Conservation (phyloP, 2,113 vertebrate genomes). For the Erpornis zantholeuca region DNA sequence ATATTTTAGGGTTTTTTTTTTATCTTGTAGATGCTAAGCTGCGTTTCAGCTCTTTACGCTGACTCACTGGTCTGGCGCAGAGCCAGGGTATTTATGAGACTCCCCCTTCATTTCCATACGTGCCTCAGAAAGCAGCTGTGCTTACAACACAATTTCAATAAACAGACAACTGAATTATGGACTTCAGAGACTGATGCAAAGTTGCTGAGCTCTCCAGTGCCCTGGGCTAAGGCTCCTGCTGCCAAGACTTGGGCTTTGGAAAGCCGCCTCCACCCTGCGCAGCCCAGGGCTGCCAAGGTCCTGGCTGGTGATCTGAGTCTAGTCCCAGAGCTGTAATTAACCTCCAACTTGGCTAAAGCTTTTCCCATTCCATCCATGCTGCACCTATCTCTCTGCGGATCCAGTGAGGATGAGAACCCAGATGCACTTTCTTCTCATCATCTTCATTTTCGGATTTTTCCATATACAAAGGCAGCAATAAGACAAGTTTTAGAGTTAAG, state of each 20-base stretch:
- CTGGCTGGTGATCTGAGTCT: neutral
- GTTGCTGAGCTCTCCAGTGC: neutral
- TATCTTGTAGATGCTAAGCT: neutral
- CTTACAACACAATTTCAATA: conserved; percentile 16
- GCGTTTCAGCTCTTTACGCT: neutral
- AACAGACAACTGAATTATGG: conserved; percentile 44
- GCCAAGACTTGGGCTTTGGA: neutral
- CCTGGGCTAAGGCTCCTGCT: neutral
- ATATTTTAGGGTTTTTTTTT: neutral
- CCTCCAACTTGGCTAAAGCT: neutral
- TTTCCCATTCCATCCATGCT: neutral
- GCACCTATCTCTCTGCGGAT: neutral
- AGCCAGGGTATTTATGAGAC: neutral
- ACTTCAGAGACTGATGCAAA: neutral
- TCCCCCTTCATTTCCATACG: conserved; percentile 19
- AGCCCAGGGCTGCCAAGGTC: neutral
- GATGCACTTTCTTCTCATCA: neutral
- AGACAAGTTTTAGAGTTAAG: neutral
- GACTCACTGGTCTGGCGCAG: neutral
- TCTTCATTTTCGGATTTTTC: neutral
- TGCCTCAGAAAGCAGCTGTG: conserved; percentile 48
- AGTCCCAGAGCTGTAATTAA: neutral
- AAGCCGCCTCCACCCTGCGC: neutral
- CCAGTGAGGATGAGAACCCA: neutral
- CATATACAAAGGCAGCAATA: neutral